phyloP scores from a whole-genome alignment of 2,113 vertebrate species.

The Asarcornis scutulata region DNA sequence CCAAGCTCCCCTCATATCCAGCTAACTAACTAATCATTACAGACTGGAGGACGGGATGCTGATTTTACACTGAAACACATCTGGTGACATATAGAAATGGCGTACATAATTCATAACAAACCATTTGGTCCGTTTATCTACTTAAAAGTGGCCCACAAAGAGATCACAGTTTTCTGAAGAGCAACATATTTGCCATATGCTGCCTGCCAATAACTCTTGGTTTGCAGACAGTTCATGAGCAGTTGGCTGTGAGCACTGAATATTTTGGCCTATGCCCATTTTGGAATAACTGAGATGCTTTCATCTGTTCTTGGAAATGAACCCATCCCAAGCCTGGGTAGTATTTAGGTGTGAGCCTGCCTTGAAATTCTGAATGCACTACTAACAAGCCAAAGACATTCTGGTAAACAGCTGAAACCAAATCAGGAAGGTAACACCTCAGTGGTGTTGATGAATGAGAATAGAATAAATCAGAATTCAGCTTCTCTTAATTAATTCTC shows the following conservation, averaged over 20 bases:
- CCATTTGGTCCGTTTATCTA: conserved; percentile 25
- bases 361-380: background rate
- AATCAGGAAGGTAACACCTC: background rate
- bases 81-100: conserved; percentile 28
- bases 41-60: background rate
- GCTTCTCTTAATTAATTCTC: conserved; percentile 7
- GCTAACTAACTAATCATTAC: background rate
- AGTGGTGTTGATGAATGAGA: background rate
- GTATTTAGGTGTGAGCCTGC: conserved; percentile 2
- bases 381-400: background rate
- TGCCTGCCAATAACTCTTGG: conserved; percentile 44
- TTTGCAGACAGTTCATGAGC: conserved; percentile 47
- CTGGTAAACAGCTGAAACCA: conserved; percentile 13
- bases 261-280: conserved; percentile 56
- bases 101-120: background rate
- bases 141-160: conserved; percentile 33
- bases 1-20: background rate
- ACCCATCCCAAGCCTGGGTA: background rate
- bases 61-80: conserved; percentile 55
- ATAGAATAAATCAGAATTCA: background rate
- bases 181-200: conserved; percentile 36
- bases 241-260: conserved; percentile 14
- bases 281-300: conserved; percentile 25
- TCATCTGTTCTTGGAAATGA: conserved; percentile 42
- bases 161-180: conserved; percentile 49